Conservation (phyloP, 2,113 vertebrate species). For the Cynocephalus volans region DNA sequence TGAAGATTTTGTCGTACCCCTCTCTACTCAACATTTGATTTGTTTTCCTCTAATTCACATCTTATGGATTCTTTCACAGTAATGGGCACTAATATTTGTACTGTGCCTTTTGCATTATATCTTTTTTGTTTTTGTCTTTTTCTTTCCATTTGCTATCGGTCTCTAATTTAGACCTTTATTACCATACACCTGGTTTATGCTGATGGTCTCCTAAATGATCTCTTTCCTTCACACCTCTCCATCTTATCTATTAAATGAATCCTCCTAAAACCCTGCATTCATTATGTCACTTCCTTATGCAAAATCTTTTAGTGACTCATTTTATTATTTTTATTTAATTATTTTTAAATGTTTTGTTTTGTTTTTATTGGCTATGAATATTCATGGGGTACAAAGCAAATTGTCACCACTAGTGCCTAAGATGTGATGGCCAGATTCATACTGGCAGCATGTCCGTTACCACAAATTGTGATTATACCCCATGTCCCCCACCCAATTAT, state of each 20-base stretch:
- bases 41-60: background rate
- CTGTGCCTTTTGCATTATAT: background rate
- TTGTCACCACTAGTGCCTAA: too few species aligned
- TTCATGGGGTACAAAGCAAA: too few species aligned
- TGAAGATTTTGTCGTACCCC: background rate
- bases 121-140: background rate
- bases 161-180: background rate
- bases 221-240: background rate
- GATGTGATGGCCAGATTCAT: too few species aligned
- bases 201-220: background rate
- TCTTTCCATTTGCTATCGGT: background rate
- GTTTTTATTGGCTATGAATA: too few species aligned
- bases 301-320: background rate
- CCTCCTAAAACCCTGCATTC: background rate
- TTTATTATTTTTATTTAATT: conserved; percentile 38
- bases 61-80: background rate
- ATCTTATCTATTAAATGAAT: background rate
- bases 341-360: too few species aligned
- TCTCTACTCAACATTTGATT: background rate
- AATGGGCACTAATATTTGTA: background rate
- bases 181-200: background rate
- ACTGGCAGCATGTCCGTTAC: too few species aligned
- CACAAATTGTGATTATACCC: too few species aligned
- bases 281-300: background rate
- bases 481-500: too few species aligned